Evolutionary conservation across 2,888 invertebrate species (phyloP).

Genomic region (Microchrysa polita): DNA sequence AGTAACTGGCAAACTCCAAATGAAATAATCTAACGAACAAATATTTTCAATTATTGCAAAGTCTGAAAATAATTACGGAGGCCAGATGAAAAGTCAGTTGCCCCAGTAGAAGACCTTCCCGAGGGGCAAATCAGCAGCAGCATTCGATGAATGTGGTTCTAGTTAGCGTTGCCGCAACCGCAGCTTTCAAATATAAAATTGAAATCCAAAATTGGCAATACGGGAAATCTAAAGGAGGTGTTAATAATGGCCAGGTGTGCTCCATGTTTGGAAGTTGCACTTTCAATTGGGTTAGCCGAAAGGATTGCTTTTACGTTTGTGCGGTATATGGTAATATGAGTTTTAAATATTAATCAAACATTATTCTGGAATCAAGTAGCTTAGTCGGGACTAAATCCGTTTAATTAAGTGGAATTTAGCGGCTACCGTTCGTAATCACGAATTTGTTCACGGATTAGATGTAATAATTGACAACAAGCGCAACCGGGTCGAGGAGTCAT

Average conservation of each 20-base stretch:
- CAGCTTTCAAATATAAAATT: not conserved
- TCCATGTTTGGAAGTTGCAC: no score
- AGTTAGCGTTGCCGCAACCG: not conserved
- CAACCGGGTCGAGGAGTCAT: not conserved
- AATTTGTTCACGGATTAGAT: not conserved
- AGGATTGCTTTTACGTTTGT: no score
- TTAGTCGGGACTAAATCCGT: no score
- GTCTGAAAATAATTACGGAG: constrained; percentile 13
- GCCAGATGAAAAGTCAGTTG: not conserved
- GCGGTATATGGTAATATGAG: no score
- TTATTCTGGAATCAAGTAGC: no score
- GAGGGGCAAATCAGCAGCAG: not conserved
- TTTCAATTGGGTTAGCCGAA: no score
- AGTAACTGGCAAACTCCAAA: constrained; percentile 1
- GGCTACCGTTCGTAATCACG: not conserved
- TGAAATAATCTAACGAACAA: constrained; percentile 35
- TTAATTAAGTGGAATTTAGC: no score
- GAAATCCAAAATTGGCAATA: not conserved
- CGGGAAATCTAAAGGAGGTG: not conserved
- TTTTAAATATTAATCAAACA: no score
- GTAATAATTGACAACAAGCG: not conserved
- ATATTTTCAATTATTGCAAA: constrained; percentile 39
- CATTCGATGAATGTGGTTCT: not conserved
- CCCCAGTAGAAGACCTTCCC: not conserved
- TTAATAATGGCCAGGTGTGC: not conserved